Evolutionary conservation across 2,888 invertebrate genomes (phyloP).

Genomic region (Leptothorax acervorum): DNA sequence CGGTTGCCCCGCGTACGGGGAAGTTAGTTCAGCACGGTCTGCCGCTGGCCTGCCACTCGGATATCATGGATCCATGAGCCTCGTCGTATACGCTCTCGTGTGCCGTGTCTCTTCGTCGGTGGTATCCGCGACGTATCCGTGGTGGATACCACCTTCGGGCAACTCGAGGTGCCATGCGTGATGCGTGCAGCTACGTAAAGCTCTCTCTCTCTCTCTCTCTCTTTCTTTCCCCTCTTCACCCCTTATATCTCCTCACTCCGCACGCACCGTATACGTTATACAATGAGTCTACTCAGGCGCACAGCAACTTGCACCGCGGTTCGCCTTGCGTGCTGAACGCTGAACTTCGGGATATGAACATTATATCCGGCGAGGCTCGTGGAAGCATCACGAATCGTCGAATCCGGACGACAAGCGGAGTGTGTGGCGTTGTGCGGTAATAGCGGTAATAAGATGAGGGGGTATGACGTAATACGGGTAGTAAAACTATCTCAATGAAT

Average conservation of each 20-base stretch:
- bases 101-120: slow-evolving; percentile 28
- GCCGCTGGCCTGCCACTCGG: slow-evolving; percentile 23
- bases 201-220: background rate
- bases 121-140: slow-evolving; percentile 28
- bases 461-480: background rate
- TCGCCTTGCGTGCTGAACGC: slow-evolving; percentile 48
- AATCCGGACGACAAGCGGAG: slow-evolving; percentile 36
- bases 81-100: slow-evolving; percentile 12
- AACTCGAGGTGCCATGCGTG: slow-evolving; percentile 48
- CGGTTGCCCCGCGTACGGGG: slow-evolving; percentile 40
- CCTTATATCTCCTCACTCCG: background rate
- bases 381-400: slow-evolving; percentile 36
- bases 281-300: slow-evolving; percentile 1
- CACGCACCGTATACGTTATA: slow-evolving; percentile 41
- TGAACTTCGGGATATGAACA: slow-evolving; percentile 32
- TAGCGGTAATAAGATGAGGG: background rate
- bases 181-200: slow-evolving; percentile 53
- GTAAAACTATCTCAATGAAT: background rate
- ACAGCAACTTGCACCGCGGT: background rate
- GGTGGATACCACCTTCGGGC: slow-evolving; percentile 30
- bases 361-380: slow-evolving; percentile 35
- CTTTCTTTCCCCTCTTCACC: background rate
- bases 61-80: slow-evolving; percentile 42
- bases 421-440: background rate
- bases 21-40: slow-evolving; percentile 30